Evolutionary conservation across 2,797 vertebrate species (phyloP).

Genomic region (Crocidura indochinensis): DNA sequence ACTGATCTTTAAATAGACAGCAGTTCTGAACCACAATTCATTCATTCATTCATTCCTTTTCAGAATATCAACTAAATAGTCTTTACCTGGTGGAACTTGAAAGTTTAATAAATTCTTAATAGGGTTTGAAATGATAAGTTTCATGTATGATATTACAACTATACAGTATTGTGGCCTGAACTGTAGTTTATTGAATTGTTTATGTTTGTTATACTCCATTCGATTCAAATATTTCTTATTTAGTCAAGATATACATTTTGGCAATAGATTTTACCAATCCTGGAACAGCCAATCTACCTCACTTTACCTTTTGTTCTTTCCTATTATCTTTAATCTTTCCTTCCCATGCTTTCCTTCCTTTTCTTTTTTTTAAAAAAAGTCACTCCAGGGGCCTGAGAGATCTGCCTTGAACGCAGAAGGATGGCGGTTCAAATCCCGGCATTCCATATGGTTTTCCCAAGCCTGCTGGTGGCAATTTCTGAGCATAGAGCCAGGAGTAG

Average conservation of each 20-base stretch:
- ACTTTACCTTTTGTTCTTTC: background rate
- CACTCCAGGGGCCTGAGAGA: too few relatives aligned
- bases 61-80: too few relatives aligned
- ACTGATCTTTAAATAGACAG: background rate
- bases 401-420: too few relatives aligned
- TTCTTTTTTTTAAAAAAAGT: background rate
- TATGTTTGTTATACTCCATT: background rate
- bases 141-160: background rate
- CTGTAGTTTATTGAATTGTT: background rate
- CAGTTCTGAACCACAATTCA: slow-evolving; percentile 2
- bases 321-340: background rate
- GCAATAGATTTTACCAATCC: slow-evolving; percentile 10
- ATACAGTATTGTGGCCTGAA: background rate
- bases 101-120: slow-evolving; percentile 25
- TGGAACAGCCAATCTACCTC: background rate
- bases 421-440: too few relatives aligned
- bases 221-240: slow-evolving; percentile 13
- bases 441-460: too few relatives aligned
- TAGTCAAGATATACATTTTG: background rate
- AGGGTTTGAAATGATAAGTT: too few relatives aligned
- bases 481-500: too few relatives aligned
- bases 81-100: background rate
- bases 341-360: too few relatives aligned
- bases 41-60: background rate
- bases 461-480: too few relatives aligned